Percentiles rank a stretch among this genome's conserved stretches.
These are phyloP conservation scores for Syrrhaptes paradoxus DNA, from an alignment of 2,113 vertebrate genomes.

Conservation along the genomic window DNA sequence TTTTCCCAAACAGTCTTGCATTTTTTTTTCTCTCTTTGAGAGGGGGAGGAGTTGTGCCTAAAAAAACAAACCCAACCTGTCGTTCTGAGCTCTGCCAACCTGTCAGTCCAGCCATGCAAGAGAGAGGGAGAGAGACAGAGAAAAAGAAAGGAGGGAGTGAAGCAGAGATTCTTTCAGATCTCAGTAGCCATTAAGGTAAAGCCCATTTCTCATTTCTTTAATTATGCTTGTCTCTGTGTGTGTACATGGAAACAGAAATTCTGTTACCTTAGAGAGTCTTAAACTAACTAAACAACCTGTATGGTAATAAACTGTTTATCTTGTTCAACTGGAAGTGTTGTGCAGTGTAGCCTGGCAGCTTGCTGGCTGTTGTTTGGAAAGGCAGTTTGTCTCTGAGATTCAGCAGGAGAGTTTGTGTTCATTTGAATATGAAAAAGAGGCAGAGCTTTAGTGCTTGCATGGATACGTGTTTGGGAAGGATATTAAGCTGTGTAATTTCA, in stretches of 20 bases:
- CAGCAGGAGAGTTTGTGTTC: background rate
- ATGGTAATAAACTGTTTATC: background rate
- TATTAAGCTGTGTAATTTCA: background rate
- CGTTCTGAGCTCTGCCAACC: conserved; percentile 62
- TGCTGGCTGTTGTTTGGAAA: background rate
- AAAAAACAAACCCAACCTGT: conserved; percentile 73
- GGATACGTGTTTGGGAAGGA: background rate
- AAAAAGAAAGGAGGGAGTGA: conserved; percentile 34
- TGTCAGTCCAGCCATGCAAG: conserved; percentile 69
- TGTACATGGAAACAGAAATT: background rate
- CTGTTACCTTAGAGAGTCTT: conserved; percentile 1
- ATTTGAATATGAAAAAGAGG: conserved; percentile 5
- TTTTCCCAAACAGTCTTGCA: conserved; percentile 31
- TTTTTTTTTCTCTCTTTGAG: conserved; percentile 21
- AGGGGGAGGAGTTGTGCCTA: conserved; percentile 69
- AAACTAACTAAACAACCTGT: background rate
- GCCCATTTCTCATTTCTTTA: background rate
- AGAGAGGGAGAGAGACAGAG: conserved; percentile 46
- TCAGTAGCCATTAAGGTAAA: conserved; percentile 51
- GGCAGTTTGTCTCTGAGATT: background rate
- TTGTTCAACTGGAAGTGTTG: background rate
- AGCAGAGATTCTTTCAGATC: conserved; percentile 18
- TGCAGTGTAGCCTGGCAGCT: background rate
- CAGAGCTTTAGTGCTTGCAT: background rate
- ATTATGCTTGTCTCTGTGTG: background rate